Conservation (phyloP, 2,113 vertebrate genomes). For the Crotalus tigris region DNA sequence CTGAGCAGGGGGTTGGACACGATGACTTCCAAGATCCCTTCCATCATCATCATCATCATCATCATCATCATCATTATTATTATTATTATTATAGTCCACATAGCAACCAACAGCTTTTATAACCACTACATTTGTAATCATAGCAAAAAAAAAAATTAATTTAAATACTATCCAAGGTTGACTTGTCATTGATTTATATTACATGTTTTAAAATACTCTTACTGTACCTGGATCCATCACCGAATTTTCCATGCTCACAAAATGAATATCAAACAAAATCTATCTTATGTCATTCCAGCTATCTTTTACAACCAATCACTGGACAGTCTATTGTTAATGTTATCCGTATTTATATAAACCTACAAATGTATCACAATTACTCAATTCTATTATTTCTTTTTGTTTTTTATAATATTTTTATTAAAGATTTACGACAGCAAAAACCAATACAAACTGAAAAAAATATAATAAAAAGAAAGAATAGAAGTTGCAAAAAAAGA, state of each 20-base stretch:
- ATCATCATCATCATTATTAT: no score
- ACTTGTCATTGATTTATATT: not conserved
- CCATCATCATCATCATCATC: no score
- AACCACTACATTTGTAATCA: not conserved
- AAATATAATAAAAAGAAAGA: not conserved
- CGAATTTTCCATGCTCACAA: not conserved
- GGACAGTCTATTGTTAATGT: not conserved
- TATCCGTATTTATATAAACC: not conserved
- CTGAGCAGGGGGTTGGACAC: no score
- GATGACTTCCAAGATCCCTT: no score
- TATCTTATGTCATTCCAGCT: no score
- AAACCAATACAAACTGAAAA: not conserved
- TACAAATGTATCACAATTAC: not conserved
- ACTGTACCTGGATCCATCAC: not conserved
- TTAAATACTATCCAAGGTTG: slow-evolving; percentile 8
- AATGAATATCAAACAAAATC: not conserved
- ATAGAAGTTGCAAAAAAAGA: not conserved
- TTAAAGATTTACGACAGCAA: not conserved
- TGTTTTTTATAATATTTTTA: not conserved
- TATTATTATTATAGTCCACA: not conserved
- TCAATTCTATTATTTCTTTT: not conserved
- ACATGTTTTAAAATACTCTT: not conserved
- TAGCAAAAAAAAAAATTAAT: not conserved
- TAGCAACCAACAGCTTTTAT: not conserved
- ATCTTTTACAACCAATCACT: not conserved